These are phyloP conservation scores for Bujurquina vittata DNA, from an alignment of 2,113 vertebrate genomes.

Conservation along the genomic window DNA sequence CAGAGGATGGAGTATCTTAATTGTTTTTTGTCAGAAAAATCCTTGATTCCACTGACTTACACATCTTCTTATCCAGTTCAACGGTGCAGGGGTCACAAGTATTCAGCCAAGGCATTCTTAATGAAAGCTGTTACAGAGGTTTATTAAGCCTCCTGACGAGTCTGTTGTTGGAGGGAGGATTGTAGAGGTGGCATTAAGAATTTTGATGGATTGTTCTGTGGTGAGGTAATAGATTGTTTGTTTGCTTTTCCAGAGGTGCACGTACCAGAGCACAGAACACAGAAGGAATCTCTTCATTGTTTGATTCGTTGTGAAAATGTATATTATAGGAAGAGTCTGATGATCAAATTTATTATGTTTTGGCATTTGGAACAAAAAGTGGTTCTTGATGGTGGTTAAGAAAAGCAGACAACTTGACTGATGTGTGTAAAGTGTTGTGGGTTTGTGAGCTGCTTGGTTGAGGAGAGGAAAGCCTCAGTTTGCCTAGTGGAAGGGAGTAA, in stretches of 20 bases:
- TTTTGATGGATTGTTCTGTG: background rate
- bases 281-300: background rate
- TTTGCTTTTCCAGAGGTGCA: background rate
- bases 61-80: background rate
- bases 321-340: background rate
- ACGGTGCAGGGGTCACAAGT: background rate
- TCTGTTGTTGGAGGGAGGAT: background rate
- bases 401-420: background rate
- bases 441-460: constrained; percentile 9
- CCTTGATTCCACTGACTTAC: background rate
- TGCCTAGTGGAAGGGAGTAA: background rate
- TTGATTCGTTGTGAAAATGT: background rate
- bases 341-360: background rate
- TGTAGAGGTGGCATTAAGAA: background rate
- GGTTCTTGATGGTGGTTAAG: background rate
- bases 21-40: background rate
- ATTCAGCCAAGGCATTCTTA: background rate
- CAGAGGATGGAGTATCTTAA: background rate
- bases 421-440: background rate
- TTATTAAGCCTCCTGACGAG: background rate
- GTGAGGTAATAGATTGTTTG: background rate
- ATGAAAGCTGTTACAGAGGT: background rate
- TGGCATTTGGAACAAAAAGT: background rate
- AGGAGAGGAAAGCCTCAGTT: background rate
- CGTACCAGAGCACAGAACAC: background rate